Conservation (phyloP, 2,113 vertebrate genomes). For the Glaucomys volans region DNA sequence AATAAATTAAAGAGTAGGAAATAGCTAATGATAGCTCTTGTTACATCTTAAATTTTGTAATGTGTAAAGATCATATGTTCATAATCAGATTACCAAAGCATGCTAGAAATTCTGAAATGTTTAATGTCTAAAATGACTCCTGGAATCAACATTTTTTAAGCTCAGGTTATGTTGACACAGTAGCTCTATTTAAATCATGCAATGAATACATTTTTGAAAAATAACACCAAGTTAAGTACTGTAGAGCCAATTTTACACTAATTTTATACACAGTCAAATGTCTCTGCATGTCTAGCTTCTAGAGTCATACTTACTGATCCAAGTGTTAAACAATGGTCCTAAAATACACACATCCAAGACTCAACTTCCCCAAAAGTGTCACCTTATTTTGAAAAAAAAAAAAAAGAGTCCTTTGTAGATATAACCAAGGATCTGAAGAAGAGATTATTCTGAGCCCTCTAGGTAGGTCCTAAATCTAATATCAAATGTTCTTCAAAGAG, state of each 20-base stretch:
- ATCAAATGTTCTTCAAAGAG: background rate
- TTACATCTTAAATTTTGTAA: background rate
- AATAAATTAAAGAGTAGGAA: background rate
- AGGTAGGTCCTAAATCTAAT: background rate
- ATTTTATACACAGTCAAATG: background rate
- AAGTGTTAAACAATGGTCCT: background rate
- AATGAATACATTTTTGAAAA: background rate
- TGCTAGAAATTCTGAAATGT: background rate
- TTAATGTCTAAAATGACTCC: background rate
- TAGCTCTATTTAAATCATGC: background rate
- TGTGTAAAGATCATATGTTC: background rate
- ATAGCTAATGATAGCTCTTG: background rate
- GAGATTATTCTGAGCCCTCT: background rate
- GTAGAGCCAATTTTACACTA: background rate
- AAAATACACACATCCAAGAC: background rate
- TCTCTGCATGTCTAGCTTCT: background rate
- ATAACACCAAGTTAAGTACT: background rate
- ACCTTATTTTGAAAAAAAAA: background rate
- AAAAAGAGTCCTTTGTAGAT: background rate
- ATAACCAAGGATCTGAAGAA: background rate
- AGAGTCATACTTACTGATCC: background rate
- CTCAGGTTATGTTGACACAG: background rate
- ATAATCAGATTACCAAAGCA: background rate
- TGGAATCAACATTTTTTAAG: background rate
- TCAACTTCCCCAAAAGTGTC: background rate